Conservation (phyloP, 2,888 invertebrate genomes). For the Micropterix aruncella region DNA sequence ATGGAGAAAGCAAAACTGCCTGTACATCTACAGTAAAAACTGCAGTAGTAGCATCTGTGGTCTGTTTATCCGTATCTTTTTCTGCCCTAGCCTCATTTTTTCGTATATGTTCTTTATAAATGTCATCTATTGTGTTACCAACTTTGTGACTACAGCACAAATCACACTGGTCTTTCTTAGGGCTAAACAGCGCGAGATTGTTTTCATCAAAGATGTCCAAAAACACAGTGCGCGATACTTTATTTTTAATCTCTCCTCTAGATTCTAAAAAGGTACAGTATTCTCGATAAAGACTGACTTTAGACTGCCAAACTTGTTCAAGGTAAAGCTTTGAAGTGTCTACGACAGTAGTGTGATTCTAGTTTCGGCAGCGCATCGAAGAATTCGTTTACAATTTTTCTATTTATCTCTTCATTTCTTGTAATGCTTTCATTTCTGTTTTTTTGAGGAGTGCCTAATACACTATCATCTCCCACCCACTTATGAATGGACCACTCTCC, state of each 20-base stretch:
- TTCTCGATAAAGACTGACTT: background rate
- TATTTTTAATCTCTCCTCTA: conserved; percentile 1
- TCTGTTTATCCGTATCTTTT: conserved; percentile 2
- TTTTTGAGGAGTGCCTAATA: no score
- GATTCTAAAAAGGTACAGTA: conserved; percentile 1
- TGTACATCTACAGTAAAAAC: background rate
- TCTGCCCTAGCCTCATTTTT: conserved; percentile 2
- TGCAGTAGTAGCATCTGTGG: conserved; percentile 1
- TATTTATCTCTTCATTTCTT: no score
- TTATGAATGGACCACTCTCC: no score
- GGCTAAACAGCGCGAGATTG: conserved; percentile 2
- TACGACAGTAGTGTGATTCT: no score
- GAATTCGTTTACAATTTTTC: no score
- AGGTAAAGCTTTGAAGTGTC: background rate
- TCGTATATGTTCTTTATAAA: background rate
- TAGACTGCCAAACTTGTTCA: background rate
- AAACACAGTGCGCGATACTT: conserved; percentile 2
- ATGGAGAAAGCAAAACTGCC: background rate
- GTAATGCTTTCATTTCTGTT: no score
- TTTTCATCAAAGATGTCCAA: conserved; percentile 1
- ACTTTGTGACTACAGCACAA: conserved; percentile 1
- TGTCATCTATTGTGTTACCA: conserved; percentile 2
- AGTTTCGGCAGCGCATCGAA: no score
- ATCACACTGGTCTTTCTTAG: conserved; percentile 2
- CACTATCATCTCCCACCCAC: no score